Conservation (phyloP, 2,113 vertebrate species). For the Python bivittatus region DNA sequence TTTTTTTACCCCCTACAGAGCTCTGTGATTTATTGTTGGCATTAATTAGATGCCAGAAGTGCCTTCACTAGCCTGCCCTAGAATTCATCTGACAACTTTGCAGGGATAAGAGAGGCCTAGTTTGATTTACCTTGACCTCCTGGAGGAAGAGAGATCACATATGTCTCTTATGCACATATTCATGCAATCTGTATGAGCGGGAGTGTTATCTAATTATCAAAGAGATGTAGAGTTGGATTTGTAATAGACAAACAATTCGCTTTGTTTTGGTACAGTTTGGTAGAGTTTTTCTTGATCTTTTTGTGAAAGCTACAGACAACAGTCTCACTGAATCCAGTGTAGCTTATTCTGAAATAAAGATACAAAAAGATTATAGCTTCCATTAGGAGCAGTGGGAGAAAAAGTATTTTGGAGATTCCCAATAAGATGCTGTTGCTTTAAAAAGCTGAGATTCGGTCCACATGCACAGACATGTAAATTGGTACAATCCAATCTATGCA, state of each 20-base stretch:
- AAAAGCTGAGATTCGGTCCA: neutral
- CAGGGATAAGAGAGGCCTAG: neutral
- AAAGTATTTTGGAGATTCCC: neutral
- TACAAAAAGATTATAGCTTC: neutral
- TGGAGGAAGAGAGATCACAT: neutral
- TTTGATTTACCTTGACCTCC: conserved; percentile 17
- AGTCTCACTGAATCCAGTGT: neutral
- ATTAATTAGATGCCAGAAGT: conserved; percentile 9
- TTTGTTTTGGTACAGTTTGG: neutral
- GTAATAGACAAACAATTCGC: neutral
- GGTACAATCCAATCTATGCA: neutral
- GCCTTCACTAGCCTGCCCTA: neutral
- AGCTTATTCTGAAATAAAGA: neutral
- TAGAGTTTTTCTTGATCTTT: neutral
- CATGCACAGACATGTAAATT: neutral
- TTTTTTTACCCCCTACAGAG: neutral
- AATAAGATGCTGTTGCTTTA: neutral
- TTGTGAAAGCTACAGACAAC: neutral
- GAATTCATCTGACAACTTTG: neutral
- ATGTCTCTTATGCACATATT: neutral
- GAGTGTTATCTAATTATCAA: neutral
- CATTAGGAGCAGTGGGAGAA: neutral
- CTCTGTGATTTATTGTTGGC: neutral
- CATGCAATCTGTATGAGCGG: neutral
- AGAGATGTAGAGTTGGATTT: neutral